Base-by-base conservation (phyloP, 2,797 vertebrate genomes). In the Anguilla marmorata region DNA sequence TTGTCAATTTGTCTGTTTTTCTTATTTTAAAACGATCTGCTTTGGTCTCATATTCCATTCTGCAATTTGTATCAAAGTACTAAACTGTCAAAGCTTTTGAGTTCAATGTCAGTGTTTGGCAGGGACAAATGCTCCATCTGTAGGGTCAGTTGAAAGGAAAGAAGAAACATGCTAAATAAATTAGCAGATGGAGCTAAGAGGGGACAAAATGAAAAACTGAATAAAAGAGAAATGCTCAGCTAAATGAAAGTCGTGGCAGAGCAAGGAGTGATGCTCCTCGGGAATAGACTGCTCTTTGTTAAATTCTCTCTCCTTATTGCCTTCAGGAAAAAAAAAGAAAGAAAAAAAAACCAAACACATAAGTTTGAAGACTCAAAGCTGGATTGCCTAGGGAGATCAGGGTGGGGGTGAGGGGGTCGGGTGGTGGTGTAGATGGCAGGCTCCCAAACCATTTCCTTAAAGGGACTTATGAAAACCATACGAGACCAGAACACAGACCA, bases 401-500 rank as follows among this genome's bases (percentile, higher is more conserved):
- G 82, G 14, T 87, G 69, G 86, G 84, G 60, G 88, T 33, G 63
- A 82, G 90, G 69, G 87, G 76, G 41, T 41, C 7, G 8, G 54
- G 85, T 85, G 66, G 80, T 87, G 69, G 88, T 80, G 74, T n/a
- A 85, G 86, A 87, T 92, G 91, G 89, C 86, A 84, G 84, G 60
- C 85, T 88, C 89, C 91, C 90, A 93, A 90, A 91, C 90, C 88
- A 86, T 92, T 92, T 91, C 90, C 90, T 93, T 91, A 91, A 88
- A 92, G 87, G 90, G 89, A 86, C 89, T 93, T 92, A 93, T 93
- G 89, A 92, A 92, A 93, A 93, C 92, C 92, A 93, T 93, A 92
- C 88, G 92, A 90, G 90, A 90, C 85, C 84, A 87, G 58, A 76
- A n/a, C 58, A 16, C 58, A 60, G 14, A 16, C 58, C 2, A 60